Base-by-base conservation (phyloP, 2,888 invertebrate genomes). In the Neria commutata region DNA sequence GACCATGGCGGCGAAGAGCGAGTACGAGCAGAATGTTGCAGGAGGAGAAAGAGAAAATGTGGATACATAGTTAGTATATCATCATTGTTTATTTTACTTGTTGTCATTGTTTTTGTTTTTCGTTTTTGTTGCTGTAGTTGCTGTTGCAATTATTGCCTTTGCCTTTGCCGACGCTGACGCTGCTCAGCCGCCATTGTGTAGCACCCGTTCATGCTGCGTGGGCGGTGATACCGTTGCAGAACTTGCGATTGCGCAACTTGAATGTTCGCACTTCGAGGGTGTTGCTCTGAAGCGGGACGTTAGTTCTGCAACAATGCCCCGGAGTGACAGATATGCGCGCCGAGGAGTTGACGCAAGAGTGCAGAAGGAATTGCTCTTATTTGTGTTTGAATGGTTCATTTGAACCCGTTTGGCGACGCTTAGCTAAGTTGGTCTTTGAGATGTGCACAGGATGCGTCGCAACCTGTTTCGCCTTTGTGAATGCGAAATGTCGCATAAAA, bases 71-170 rank as follows among this genome's bases (percentile, higher is more conserved):
- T n/a, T n/a, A n/a, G n/a, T n/a, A n/a, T n/a, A n/a, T n/a, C n/a
- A 64, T 65, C 69, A 61, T 67, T 66, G 62, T 70, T 73, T 64
- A 65, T 68, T 70, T 71, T 65, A 60, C 65, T 59, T 70, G 63
- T 67, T 68, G 68, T 66, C 67, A 63, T 67, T 69, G 62, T 69
- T 66, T 60, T 62, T 54, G 51, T 61, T 51, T 60, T 53, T 42
- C 50, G 42, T 48, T 49, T 11, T 49, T 26, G 26, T 16, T 2
- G 3, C 14, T 46, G 46, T 46, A 19, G n/a, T n/a, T n/a, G n/a
- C n/a, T 33, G 26, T 26, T 29, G 14, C 5, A 17, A 5, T 37
- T 51, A n/a, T 51, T 37, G 51, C 37, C 23, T 34, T 23, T 37
- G 37, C 14, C 37, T 14, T 29, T 29, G 26, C 14, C 29, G 2